Conservation (phyloP, 2,888 invertebrate genomes). For the Limnephilus auricula region DNA sequence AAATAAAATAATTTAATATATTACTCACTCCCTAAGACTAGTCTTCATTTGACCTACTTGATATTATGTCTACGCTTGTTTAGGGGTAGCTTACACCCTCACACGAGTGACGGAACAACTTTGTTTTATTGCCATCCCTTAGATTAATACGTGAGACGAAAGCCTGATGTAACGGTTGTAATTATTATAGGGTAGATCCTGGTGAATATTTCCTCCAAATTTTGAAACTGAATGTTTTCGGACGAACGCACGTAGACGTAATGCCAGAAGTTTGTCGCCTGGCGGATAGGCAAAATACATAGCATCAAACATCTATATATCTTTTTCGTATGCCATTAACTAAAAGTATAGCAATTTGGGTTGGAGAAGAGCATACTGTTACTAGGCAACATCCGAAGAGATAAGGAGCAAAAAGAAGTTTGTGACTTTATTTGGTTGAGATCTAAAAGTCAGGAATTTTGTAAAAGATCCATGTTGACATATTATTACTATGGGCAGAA, state of each 20-base stretch:
- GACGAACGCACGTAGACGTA: neutral
- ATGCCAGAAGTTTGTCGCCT: neutral
- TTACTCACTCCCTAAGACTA: neutral
- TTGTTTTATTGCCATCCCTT: constrained; percentile 28
- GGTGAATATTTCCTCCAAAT: neutral
- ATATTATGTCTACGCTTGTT: neutral
- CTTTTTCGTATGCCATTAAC: neutral
- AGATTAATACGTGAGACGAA: constrained; percentile 38
- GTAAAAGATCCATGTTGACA: too few species aligned
- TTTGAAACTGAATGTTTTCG: neutral
- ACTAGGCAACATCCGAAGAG: neutral
- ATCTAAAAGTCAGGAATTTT: too few species aligned
- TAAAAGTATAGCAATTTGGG: neutral
- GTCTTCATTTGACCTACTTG: neutral
- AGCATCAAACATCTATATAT: neutral
- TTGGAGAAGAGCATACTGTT: neutral
- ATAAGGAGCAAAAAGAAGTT: neutral
- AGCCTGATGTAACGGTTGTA: neutral
- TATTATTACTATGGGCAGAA: too few species aligned
- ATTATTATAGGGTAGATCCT: neutral
- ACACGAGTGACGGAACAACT: constrained; percentile 10
- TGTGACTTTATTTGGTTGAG: too few species aligned
- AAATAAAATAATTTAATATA: neutral
- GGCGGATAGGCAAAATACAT: neutral
- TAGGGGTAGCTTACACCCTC: constrained; percentile 3